phyloP scores from a whole-genome alignment of 2,797 vertebrate species.

The Smutsia temminckii region DNA sequence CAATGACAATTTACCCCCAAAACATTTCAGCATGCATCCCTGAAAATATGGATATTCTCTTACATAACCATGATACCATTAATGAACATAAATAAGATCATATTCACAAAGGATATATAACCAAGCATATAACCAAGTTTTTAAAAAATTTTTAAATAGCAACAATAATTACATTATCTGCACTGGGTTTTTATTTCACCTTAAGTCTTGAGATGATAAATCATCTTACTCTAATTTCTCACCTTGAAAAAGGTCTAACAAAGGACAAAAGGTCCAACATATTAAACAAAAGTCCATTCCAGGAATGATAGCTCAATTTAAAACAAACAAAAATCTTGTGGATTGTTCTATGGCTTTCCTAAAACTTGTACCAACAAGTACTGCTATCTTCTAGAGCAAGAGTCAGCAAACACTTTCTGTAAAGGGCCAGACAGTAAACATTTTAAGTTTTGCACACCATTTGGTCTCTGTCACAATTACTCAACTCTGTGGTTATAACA shows the following conservation, averaged over 20 bases:
- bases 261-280: not conserved
- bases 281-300: conserved; percentile 1
- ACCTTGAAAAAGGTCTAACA: not conserved
- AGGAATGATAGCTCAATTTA: not conserved
- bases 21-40: not conserved
- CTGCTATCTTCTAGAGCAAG: not conserved
- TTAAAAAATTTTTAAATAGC: not conserved
- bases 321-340: not conserved
- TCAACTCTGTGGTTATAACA: not conserved
- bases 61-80: not conserved
- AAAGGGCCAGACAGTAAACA: not conserved
- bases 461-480: not conserved
- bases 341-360: not conserved
- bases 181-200: not conserved
- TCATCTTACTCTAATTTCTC: not conserved
- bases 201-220: not conserved
- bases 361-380: not conserved
- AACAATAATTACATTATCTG: not conserved
- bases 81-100: not conserved
- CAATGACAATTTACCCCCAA: conserved; percentile 1
- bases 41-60: conserved; percentile 26
- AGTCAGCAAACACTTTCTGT: not conserved
- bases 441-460: not conserved
- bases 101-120: conserved; percentile 19
- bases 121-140: not conserved